Percentiles rank a stretch among this genome's conserved stretches.
Conservation (phyloP, 1,140 invertebrate genomes). For the Uloborus diversus region DNA sequence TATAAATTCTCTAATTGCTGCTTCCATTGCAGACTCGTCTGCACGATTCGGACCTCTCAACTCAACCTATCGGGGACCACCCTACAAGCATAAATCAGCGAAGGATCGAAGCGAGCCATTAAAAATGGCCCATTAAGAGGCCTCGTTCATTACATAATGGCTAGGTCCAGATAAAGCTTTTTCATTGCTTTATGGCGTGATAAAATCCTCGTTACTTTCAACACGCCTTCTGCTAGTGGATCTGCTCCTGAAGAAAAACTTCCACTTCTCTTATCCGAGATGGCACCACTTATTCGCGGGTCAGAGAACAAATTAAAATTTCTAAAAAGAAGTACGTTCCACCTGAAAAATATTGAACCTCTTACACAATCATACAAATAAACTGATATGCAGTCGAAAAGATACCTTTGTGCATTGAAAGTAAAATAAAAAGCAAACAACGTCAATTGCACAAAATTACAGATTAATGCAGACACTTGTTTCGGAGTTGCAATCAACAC, state of each 20-base stretch:
- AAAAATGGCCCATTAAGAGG: slow-evolving; percentile 32
- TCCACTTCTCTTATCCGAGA: slow-evolving; percentile 3
- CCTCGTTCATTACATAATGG: slow-evolving; percentile 51
- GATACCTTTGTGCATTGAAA: no score
- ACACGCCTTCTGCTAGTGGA: slow-evolving; percentile 16
- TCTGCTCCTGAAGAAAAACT: neutral
- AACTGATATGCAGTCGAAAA: no score
- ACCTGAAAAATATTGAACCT: no score
- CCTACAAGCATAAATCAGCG: slow-evolving; percentile 35
- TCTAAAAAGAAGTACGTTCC: no score
- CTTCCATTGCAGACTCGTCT: slow-evolving; percentile 1
- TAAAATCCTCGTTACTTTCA: slow-evolving; percentile 49
- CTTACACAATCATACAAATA: no score
- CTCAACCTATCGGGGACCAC: slow-evolving; percentile 33
- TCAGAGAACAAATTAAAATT: no score
- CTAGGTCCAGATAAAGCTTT: slow-evolving; percentile 19
- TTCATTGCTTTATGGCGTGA: slow-evolving; percentile 46
- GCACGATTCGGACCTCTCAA: slow-evolving; percentile 34
- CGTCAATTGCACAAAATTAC: no score
- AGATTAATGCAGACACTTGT: no score
- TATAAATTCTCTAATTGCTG: neutral
- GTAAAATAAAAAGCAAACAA: no score
- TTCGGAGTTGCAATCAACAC: no score
- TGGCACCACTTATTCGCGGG: slow-evolving; percentile 10
- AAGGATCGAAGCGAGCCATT: slow-evolving; percentile 5